phyloP scores from a whole-genome alignment of 1,140 invertebrate species.

The Uloborus diversus region DNA sequence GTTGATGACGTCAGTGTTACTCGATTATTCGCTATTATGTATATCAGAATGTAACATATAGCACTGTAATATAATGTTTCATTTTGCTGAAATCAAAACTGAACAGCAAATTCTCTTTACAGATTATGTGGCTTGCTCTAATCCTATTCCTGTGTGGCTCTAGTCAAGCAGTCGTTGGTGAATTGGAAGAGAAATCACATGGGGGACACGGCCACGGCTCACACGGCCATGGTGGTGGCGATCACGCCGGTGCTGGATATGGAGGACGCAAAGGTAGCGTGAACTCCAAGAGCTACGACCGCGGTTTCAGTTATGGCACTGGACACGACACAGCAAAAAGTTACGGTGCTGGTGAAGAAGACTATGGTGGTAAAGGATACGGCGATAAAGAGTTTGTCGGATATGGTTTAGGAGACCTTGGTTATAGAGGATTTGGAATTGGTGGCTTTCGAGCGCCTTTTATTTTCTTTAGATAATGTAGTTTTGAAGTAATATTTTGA shows the following conservation, averaged over 20 bases:
- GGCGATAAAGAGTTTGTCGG: constrained; percentile 19
- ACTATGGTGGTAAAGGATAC: constrained; percentile 13
- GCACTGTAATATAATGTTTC: no score
- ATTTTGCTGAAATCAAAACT: no score
- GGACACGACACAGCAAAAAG: constrained; percentile 20
- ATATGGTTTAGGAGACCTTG: constrained; percentile 12
- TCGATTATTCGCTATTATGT: no score
- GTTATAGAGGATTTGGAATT: constrained; percentile 23
- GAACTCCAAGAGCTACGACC: constrained; percentile 1
- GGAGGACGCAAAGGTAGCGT: constrained; percentile 32
- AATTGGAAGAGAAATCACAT: not conserved
- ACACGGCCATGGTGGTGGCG: not conserved
- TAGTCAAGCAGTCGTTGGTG: not conserved
- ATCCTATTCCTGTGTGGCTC: not conserved
- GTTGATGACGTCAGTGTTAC: no score
- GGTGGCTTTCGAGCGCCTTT: not conserved
- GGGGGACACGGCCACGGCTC: constrained; percentile 2
- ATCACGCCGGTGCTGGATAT: not conserved
- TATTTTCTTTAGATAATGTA: constrained; percentile 12
- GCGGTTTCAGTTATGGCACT: constrained; percentile 23
- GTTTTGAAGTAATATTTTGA: no score
- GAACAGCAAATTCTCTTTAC: no score
- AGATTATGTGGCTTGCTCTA: no score
- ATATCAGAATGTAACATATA: no score
- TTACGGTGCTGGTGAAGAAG: constrained; percentile 13